These are phyloP conservation scores for Tuberolachnus salignus DNA, from an alignment of 2,888 invertebrate genomes.

Conservation along the genomic window DNA sequence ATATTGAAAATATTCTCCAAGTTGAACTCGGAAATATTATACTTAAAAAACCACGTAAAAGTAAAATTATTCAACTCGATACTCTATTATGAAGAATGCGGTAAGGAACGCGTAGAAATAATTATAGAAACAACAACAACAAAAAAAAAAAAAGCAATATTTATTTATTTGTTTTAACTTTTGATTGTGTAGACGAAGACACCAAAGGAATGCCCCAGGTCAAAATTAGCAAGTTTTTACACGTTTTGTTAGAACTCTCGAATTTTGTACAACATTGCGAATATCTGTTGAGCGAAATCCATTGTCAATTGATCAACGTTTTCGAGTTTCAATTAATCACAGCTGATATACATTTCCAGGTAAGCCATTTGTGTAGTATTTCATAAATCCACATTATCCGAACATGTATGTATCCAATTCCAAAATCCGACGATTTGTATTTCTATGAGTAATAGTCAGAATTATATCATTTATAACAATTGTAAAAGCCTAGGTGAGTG, in stretches of 20 bases:
- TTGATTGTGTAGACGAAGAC: constrained; percentile 29
- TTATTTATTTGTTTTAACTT: neutral
- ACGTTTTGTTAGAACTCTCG: constrained; percentile 67
- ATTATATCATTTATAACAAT: too few species aligned
- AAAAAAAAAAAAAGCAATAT: neutral
- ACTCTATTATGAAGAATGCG: constrained; percentile 52
- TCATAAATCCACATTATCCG: too few species aligned
- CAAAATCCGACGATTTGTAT: too few species aligned
- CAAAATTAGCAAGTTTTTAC: constrained; percentile 64
- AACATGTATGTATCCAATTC: too few species aligned
- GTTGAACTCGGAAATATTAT: constrained; percentile 75
- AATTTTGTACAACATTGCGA: constrained; percentile 75
- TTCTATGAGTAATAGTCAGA: too few species aligned
- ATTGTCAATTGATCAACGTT: constrained; percentile 77
- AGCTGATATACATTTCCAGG: constrained; percentile 61
- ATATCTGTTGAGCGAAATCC: constrained; percentile 73
- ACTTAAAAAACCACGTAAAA: constrained; percentile 38
- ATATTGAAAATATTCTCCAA: constrained; percentile 79
- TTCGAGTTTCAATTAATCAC: constrained; percentile 63
- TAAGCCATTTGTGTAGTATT: constrained; percentile 38
- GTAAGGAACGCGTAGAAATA: too few species aligned
- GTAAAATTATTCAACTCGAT: constrained; percentile 49
- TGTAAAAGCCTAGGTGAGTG: neutral
- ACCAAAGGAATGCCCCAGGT: constrained; percentile 13
- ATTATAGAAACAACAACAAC: too few species aligned